Evolutionary conservation across 2,797 vertebrate genomes (phyloP).

Genomic region (Prunella strophiata): DNA sequence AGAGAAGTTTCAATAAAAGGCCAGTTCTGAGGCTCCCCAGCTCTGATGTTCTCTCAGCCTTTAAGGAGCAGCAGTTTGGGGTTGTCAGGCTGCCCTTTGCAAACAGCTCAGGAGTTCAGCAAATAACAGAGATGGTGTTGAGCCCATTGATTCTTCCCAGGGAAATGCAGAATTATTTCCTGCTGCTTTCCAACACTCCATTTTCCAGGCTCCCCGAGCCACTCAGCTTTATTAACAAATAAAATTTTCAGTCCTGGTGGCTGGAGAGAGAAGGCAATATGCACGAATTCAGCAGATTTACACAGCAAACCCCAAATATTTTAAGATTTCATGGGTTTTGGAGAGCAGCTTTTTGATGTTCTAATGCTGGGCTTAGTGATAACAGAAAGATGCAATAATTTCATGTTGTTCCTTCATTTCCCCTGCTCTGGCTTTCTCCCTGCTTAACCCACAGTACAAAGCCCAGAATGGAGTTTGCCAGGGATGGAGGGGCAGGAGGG

Average conservation of each 20-base stretch:
- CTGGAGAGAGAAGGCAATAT: background rate
- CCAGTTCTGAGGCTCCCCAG: background rate
- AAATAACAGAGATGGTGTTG: background rate
- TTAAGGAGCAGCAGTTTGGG: background rate
- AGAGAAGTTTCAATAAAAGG: background rate
- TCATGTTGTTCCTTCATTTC: background rate
- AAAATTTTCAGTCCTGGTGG: background rate
- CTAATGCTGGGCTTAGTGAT: background rate
- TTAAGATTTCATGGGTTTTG: background rate
- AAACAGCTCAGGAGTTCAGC: background rate
- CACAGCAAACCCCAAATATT: background rate
- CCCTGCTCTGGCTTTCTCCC: background rate
- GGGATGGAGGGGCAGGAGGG: background rate
- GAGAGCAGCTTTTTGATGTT: background rate
- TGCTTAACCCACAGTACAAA: background rate
- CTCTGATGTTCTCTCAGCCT: background rate
- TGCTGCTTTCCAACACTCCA: background rate
- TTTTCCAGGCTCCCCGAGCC: background rate
- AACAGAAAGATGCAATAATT: background rate
- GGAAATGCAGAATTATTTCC: background rate
- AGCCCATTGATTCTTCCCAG: background rate
- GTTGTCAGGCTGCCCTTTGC: background rate
- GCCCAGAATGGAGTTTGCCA: background rate
- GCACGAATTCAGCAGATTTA: background rate
- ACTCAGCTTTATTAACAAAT: background rate